Evolutionary conservation across 2,888 invertebrate species (phyloP), one percentile per base, ranked within the genome.

Genomic region (Heliconius erato): DNA sequence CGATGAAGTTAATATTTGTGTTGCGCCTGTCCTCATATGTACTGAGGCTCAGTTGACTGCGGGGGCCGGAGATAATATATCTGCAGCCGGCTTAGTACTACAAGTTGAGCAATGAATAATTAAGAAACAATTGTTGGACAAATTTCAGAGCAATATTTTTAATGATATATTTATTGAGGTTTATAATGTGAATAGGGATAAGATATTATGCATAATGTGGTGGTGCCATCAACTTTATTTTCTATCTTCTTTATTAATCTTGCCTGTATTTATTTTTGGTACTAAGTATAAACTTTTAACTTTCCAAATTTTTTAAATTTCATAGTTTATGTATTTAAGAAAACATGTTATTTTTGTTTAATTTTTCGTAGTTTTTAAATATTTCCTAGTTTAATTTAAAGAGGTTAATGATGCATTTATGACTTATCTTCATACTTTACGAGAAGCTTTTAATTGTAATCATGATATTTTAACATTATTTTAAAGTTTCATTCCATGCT

Each of bases 41-140:
- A 98, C 98, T 0, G 96, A 98, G 87, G 98, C 98, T 0, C 97
- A 97, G 83, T 97, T 98, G 88, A 98, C 98, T 0, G 98, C 98
- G 0, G 98, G 98, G 0, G 98, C 98, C 16, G 98, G 98, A 0
- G 98, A 98, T 90, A 98, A 98, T 89, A 98, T 98, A 85, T 98
- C 98, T 0, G 98, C 98, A n/a, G 98, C 98, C 3, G 98, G 98
- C n/a, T 93, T 98, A 26, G 97, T 97, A n/a, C 93, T 97, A 80
- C 97, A 97, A 91, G 96, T 97, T 83, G 96, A 95, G 83, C 94
- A 93, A 89, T 95, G 86, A 59, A 49, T 23, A 49, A 78, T 5
- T 67, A 65, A 72, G n/a, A 67, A 63, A 35, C 32, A 40, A 76
- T 44, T 68, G 59, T 49, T 77, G 77, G 44, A 40, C 44, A 35